Conservation (phyloP, 2,888 invertebrate species). For the Gari tellinella region DNA sequence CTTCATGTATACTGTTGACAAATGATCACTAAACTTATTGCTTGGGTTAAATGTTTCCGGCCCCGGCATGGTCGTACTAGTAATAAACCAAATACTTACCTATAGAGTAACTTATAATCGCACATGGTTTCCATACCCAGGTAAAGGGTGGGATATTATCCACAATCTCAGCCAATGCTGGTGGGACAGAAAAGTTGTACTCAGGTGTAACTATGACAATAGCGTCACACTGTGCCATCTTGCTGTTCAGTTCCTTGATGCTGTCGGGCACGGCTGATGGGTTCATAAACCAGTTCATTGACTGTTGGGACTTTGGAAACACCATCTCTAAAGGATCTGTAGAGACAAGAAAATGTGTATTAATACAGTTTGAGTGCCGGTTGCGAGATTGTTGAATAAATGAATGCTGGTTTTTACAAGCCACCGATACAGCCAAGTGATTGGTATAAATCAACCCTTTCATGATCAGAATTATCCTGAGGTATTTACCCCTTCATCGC, state of each 20-base stretch:
- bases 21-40: too few relatives aligned
- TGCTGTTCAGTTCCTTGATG: slow-evolving; percentile 27
- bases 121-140: slow-evolving; percentile 34
- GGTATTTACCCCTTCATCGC: too few relatives aligned
- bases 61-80: too few relatives aligned
- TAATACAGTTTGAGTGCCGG: too few relatives aligned
- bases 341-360: neutral
- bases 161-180: slow-evolving; percentile 24
- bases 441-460: too few relatives aligned
- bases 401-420: too few relatives aligned
- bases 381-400: too few relatives aligned
- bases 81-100: too few relatives aligned
- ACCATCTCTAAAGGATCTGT: slow-evolving; percentile 21
- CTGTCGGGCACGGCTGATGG: slow-evolving; percentile 17
- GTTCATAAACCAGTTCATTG: slow-evolving; percentile 29
- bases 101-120: slow-evolving; percentile 29
- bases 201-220: slow-evolving; percentile 34
- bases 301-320: slow-evolving; percentile 23
- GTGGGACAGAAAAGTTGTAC: slow-evolving; percentile 40
- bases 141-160: slow-evolving; percentile 32
- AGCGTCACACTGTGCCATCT: slow-evolving; percentile 20
- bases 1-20: too few relatives aligned
- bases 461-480: too few relatives aligned
- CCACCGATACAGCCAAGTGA: too few relatives aligned
- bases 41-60: too few relatives aligned